Evolutionary conservation across 2,888 invertebrate species (phyloP).

Genomic region (Eumerus sabulonum): DNA sequence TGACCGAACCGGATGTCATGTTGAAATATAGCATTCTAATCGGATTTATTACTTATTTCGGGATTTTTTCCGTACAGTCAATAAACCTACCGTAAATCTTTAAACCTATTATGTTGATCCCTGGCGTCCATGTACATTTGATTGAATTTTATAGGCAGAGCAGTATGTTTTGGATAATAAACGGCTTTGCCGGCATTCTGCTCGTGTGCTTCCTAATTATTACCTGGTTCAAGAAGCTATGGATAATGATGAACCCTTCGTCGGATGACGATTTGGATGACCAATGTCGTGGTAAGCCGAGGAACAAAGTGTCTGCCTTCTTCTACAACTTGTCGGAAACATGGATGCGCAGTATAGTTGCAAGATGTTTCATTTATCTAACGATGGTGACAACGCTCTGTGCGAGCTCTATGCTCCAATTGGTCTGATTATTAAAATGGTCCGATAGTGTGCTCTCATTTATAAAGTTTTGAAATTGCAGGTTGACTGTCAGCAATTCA

Average conservation of each 20-base stretch:
- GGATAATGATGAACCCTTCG: conserved; percentile 79
- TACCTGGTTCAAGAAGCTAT: conserved; percentile 88
- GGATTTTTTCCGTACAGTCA: conserved; percentile 83
- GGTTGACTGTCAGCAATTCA: conserved; percentile 71
- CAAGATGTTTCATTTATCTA: conserved; percentile 84
- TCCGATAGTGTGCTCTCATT: background rate
- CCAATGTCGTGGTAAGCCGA: conserved; percentile 76
- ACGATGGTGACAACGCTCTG: conserved; percentile 83
- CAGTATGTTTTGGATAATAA: conserved; percentile 79
- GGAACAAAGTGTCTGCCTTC: conserved; percentile 80
- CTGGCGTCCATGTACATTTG: background rate
- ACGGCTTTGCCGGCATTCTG: conserved; percentile 78
- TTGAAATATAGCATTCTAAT: conserved; percentile 89
- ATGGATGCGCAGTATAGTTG: conserved; percentile 83
- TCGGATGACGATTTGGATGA: conserved; percentile 63
- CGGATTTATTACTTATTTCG: conserved; percentile 82
- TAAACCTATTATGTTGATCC: background rate
- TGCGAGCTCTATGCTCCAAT: conserved; percentile 84
- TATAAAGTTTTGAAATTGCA: conserved; percentile 33
- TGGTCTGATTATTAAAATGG: conserved; percentile 74
- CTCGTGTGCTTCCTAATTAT: conserved; percentile 83
- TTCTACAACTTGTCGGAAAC: conserved; percentile 83
- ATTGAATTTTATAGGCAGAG: conserved; percentile 70
- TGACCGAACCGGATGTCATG: conserved; percentile 88
- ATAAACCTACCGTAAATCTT: conserved; percentile 80